Percentiles rank a stretch among this genome's conserved stretches.
phyloP scores from a whole-genome alignment of 1,140 invertebrate genomes.

The Dreissena polymorpha region DNA sequence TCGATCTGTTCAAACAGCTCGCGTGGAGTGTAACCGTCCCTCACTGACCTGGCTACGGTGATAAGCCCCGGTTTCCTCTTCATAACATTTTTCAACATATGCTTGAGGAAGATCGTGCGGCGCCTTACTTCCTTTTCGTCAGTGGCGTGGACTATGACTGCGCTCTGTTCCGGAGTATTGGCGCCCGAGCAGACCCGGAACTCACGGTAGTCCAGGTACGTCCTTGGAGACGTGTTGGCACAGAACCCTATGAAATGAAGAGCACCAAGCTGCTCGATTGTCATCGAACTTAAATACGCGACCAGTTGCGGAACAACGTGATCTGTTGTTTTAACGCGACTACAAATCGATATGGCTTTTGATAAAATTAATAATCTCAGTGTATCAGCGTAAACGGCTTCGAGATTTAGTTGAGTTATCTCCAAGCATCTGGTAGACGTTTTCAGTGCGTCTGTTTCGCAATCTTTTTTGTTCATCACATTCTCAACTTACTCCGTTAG shows the following conservation, averaged over 20 bases:
- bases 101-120: conserved; percentile 31
- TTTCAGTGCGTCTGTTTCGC: conserved; percentile 18
- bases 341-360: conserved; percentile 4
- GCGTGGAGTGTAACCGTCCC: conserved; percentile 71
- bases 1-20: conserved; percentile 62
- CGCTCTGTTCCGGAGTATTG: conserved; percentile 49
- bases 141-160: conserved; percentile 40
- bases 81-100: conserved; percentile 40
- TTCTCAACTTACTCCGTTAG: conserved; percentile 21
- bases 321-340: not conserved
- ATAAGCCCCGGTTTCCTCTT: conserved; percentile 44
- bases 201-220: conserved; percentile 10
- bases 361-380: not conserved
- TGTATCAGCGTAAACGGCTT: not conserved
- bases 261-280: conserved; percentile 31
- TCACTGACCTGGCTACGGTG: conserved; percentile 67
- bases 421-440: conserved; percentile 3
- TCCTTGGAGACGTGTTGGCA: conserved; percentile 48
- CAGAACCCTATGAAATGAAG: conserved; percentile 62
- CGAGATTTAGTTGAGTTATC: not conserved
- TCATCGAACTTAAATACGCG: conserved; percentile 6
- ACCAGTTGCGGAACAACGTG: conserved; percentile 11
- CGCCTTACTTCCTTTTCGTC: conserved; percentile 20
- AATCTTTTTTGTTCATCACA: conserved; percentile 11
- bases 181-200: conserved; percentile 58